phyloP scores from a whole-genome alignment of 2,113 vertebrate genomes.

The Blennius ocellaris region DNA sequence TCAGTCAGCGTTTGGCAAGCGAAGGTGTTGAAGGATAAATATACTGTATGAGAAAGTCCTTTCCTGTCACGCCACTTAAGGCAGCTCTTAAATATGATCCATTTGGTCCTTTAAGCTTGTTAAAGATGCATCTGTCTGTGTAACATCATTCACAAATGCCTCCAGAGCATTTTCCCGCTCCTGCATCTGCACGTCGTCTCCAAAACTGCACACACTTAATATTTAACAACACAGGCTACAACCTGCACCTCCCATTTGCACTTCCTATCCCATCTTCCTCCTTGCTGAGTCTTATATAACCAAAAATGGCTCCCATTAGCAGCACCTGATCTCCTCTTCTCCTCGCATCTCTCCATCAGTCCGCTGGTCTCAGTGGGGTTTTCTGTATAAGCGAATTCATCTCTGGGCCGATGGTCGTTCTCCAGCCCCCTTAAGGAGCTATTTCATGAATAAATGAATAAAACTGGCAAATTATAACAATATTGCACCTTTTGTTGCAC shows the following conservation, averaged over 20 bases:
- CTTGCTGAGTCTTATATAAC: conserved; percentile 41
- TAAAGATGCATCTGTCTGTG: conserved; percentile 10
- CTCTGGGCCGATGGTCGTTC: conserved; percentile 19
- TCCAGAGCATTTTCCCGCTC: not conserved
- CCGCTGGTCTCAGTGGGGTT: conserved; percentile 40
- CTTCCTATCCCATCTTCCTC: not conserved
- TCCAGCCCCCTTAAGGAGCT: conserved; percentile 42
- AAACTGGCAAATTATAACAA: conserved; percentile 52
- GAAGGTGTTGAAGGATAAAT: not conserved
- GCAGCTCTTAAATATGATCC: not conserved
- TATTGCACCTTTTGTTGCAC: conserved; percentile 54
- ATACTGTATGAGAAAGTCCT: not conserved
- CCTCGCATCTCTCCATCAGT: not conserved
- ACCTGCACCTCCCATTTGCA: not conserved
- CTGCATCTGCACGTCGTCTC: no score
- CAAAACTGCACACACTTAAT: not conserved
- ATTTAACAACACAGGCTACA: conserved; percentile 17
- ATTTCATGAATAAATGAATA: conserved; percentile 75
- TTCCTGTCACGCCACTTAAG: not conserved
- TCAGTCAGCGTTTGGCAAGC: no score
- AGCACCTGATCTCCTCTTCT: conserved; percentile 18
- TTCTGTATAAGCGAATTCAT: conserved; percentile 49
- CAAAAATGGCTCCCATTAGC: conserved; percentile 29
- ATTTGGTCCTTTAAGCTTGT: not conserved
- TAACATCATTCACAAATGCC: conserved; percentile 5